Evolutionary conservation across 2,113 vertebrate species (phyloP).

Genomic region (Agelaius tricolor): DNA sequence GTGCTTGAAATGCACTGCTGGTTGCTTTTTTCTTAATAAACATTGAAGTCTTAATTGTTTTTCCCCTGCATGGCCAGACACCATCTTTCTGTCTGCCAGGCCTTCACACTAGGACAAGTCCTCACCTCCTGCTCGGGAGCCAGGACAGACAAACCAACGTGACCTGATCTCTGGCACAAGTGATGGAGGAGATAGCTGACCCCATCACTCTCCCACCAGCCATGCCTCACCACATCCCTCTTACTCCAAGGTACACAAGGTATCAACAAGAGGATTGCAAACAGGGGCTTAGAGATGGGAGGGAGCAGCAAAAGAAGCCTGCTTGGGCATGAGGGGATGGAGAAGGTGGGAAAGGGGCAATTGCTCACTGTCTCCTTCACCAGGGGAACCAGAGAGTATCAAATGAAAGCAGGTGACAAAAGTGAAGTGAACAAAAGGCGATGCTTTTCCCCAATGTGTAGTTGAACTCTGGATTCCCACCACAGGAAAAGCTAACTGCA

Average conservation of each 20-base stretch:
- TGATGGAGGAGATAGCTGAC: neutral
- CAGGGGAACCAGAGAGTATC: neutral
- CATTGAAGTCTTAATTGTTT: conserved; percentile 42
- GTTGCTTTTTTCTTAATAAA: conserved; percentile 52
- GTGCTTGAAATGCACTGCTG: conserved; percentile 41
- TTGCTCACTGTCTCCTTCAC: neutral
- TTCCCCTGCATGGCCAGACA: neutral
- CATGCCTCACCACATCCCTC: neutral
- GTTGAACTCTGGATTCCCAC: neutral
- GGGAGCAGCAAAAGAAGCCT: neutral
- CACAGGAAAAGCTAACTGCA: neutral
- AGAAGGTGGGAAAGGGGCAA: neutral
- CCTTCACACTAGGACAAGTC: neutral
- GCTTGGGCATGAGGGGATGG: neutral
- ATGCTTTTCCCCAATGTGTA: neutral
- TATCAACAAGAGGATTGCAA: neutral
- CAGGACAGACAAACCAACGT: rapidly evolving
- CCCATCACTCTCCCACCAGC: neutral
- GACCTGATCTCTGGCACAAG: neutral
- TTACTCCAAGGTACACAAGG: neutral
- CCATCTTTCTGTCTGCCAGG: conserved; percentile 3
- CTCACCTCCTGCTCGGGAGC: neutral
- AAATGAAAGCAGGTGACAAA: neutral
- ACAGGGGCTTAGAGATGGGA: rapidly evolving
- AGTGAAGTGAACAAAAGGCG: neutral